phyloP scores from a whole-genome alignment of 37 sponge, comb jelly and placozoan species.

The Beroe ovata region DNA sequence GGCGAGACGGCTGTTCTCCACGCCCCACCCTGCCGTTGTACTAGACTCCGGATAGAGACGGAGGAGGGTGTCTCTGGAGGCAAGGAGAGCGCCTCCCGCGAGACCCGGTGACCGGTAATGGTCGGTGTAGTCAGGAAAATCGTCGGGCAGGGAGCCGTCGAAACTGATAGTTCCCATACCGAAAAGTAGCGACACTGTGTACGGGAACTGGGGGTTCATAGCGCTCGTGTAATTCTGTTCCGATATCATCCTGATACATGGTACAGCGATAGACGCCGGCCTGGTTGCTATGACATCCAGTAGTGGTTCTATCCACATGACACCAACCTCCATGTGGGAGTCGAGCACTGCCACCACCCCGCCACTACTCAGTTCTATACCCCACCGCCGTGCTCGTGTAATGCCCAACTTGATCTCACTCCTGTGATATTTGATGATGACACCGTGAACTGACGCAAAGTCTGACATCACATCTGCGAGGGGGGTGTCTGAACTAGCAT shows the following conservation, averaged over 20 bases:
- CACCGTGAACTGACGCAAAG: neutral
- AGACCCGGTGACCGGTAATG: neutral
- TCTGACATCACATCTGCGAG: neutral
- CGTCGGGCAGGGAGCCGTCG: neutral
- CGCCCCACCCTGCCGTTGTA: neutral
- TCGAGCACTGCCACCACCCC: slow-evolving; percentile 8
- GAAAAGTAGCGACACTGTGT: neutral
- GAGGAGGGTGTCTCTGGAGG: neutral
- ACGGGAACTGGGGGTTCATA: neutral
- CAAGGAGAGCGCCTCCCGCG: neutral
- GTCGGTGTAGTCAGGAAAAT: neutral
- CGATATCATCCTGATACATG: slow-evolving; percentile 8
- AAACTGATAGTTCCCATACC: neutral
- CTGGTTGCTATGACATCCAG: neutral
- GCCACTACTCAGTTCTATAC: neutral
- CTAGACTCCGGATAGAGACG: neutral
- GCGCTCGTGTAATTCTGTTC: neutral
- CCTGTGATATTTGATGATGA: neutral
- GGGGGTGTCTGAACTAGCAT: neutral
- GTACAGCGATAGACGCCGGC: slow-evolving; percentile 8
- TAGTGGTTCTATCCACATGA: slow-evolving; percentile 35
- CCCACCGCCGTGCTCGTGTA: neutral
- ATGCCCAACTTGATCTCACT: neutral
- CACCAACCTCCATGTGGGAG: slow-evolving; percentile 20
- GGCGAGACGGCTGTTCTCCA: slow-evolving; percentile 45